Evolutionary conservation across 2,888 invertebrate genomes (phyloP).

Genomic region (Cartodere bifasciata): DNA sequence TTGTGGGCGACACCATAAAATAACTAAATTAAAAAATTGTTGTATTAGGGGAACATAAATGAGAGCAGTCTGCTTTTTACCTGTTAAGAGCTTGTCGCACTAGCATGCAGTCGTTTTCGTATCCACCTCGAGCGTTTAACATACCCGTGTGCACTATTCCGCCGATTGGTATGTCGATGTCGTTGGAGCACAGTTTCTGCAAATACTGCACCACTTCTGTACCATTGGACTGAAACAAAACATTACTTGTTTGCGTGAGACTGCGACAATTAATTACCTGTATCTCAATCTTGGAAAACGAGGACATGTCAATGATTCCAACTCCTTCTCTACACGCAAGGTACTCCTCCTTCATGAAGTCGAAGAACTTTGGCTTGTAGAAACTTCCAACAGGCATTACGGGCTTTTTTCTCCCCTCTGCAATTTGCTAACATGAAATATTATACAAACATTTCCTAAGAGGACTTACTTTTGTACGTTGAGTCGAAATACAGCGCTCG

Average conservation of each 20-base stretch:
- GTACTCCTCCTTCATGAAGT: constrained; percentile 56
- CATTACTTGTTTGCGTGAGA: neutral
- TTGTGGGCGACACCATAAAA: constrained; percentile 68
- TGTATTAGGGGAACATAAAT: neutral
- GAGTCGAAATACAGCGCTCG: constrained; percentile 55
- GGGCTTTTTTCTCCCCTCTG: constrained; percentile 38
- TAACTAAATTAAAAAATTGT: constrained; percentile 35
- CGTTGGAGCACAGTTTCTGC: constrained; percentile 53
- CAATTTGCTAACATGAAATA: constrained; percentile 5
- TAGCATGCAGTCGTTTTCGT: constrained; percentile 62
- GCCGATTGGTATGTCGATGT: constrained; percentile 50
- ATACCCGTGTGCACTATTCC: constrained; percentile 56
- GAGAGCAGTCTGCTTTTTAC: neutral
- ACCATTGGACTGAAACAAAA: constrained; percentile 39
- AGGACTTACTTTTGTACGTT: constrained; percentile 37
- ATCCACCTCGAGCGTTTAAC: constrained; percentile 57
- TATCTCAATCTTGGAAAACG: constrained; percentile 63
- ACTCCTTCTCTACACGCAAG: constrained; percentile 63
- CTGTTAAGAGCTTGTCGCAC: constrained; percentile 37
- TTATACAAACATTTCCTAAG: constrained; percentile 2
- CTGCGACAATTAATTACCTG: constrained; percentile 36
- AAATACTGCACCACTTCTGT: constrained; percentile 48
- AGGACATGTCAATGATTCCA: constrained; percentile 66
- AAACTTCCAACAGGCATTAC: constrained; percentile 48
- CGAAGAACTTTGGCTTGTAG: constrained; percentile 56